These are phyloP conservation scores for Drosophila algonquin DNA, from an alignment of 2,888 invertebrate genomes.

Conservation along the genomic window DNA sequence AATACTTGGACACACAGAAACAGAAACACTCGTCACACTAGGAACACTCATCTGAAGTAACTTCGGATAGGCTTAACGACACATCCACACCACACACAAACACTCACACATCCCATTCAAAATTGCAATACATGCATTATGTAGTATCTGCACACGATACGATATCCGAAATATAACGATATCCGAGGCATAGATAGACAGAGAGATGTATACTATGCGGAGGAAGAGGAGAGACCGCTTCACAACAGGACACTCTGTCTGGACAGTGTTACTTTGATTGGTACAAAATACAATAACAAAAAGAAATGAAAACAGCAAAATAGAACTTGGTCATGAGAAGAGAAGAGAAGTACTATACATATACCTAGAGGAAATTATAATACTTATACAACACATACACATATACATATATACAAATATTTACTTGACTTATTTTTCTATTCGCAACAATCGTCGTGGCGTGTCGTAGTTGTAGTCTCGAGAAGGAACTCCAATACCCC, in stretches of 20 bases:
- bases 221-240: conserved; percentile 22
- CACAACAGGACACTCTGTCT: conserved; percentile 31
- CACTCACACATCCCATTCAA: conserved; percentile 42
- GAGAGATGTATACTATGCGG: conserved; percentile 8
- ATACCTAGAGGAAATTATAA: conserved; percentile 70
- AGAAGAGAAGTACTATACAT: conserved; percentile 63
- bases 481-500: conserved; percentile 14
- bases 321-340: background rate
- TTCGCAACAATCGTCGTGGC: conserved; percentile 70
- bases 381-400: conserved; percentile 67
- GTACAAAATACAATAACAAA: conserved; percentile 74
- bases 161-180: conserved; percentile 27
- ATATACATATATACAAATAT: conserved; percentile 69
- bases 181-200: conserved; percentile 22
- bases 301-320: background rate
- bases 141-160: conserved; percentile 41
- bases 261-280: conserved; percentile 63
- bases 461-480: conserved; percentile 15
- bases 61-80: conserved; percentile 34
- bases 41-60: conserved; percentile 24
- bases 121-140: conserved; percentile 56
- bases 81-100: conserved; percentile 26
- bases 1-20: conserved; percentile 18
- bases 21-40: conserved; percentile 34
- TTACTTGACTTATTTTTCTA: conserved; percentile 78